Evolutionary conservation across 2,888 invertebrate species (phyloP).

Genomic region (Folsomia manolachei): DNA sequence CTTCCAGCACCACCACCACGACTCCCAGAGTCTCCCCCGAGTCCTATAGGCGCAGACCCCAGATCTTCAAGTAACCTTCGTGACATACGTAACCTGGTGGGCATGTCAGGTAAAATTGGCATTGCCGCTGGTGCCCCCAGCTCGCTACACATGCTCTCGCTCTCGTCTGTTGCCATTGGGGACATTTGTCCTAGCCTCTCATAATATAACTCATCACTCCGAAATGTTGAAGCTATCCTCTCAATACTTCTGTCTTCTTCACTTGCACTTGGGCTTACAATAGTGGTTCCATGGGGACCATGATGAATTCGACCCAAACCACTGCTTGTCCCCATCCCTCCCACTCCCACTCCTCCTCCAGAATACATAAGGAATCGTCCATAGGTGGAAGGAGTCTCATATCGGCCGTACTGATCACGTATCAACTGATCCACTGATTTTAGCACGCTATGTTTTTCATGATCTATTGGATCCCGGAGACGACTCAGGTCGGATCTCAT

Average conservation of each 20-base stretch:
- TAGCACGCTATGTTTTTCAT: conserved; percentile 53
- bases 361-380: conserved; percentile 33
- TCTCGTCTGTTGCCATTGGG: conserved; percentile 55
- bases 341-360: background rate
- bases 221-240: conserved; percentile 57
- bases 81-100: conserved; percentile 59
- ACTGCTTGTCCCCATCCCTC: background rate
- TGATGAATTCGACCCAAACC: conserved; percentile 29
- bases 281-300: conserved; percentile 25
- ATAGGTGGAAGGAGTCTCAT: conserved; percentile 12
- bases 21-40: conserved; percentile 31
- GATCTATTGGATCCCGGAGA: conserved; percentile 21
- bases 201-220: conserved; percentile 55
- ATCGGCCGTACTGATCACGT: conserved; percentile 50
- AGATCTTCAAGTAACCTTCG: conserved; percentile 58
- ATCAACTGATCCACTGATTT: conserved; percentile 55
- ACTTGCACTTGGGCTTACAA: conserved; percentile 50
- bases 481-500: conserved; percentile 53
- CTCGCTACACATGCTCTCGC: conserved; percentile 53
- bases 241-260: conserved; percentile 58
- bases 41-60: conserved; percentile 51
- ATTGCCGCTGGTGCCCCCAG: conserved; percentile 58
- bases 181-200: conserved; percentile 56
- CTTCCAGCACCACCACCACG: conserved; percentile 25
- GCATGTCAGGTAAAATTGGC: conserved; percentile 62